A percentile compares a stretch with the other conserved stretches of the same genome.
phyloP scores from a whole-genome alignment of 1,140 invertebrate species.

The Triops cancriformis region DNA sequence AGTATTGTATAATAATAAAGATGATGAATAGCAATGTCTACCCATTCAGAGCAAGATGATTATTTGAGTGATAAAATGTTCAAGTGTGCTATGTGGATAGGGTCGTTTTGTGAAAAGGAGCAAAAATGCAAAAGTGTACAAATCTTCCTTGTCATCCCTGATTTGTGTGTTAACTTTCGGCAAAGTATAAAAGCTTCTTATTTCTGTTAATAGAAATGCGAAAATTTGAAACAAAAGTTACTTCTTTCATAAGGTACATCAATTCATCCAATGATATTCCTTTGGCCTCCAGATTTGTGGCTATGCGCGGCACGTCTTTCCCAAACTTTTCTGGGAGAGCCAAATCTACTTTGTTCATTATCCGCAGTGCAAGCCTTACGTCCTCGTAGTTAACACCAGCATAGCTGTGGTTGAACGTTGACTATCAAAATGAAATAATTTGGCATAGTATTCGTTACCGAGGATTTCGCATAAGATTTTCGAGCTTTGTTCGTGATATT shows the following conservation, averaged over 20 bases:
- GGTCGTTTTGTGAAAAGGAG: neutral
- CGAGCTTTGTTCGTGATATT: neutral
- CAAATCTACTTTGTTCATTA: neutral
- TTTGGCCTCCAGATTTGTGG: neutral
- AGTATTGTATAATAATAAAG: too few relatives aligned
- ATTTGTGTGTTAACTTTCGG: neutral
- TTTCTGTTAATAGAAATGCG: neutral
- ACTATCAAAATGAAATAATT: neutral
- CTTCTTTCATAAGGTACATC: neutral
- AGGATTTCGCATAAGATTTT: neutral
- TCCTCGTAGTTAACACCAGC: neutral
- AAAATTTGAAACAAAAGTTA: neutral
- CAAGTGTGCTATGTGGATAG: too few relatives aligned
- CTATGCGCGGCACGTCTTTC: neutral
- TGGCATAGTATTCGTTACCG: neutral
- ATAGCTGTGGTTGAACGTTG: neutral
- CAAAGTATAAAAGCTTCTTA: too few relatives aligned
- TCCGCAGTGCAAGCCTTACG: neutral
- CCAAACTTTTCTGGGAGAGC: neutral
- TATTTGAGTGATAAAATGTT: too few relatives aligned
- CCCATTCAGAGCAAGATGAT: too few relatives aligned
- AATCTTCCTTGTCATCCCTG: neutral
- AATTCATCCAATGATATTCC: neutral
- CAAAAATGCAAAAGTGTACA: neutral
- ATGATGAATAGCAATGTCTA: too few relatives aligned